Percentiles rank a stretch among this genome's conserved stretches.
Evolutionary conservation across 2,888 invertebrate species (phyloP).

Genomic region (Mythimna lalbum): DNA sequence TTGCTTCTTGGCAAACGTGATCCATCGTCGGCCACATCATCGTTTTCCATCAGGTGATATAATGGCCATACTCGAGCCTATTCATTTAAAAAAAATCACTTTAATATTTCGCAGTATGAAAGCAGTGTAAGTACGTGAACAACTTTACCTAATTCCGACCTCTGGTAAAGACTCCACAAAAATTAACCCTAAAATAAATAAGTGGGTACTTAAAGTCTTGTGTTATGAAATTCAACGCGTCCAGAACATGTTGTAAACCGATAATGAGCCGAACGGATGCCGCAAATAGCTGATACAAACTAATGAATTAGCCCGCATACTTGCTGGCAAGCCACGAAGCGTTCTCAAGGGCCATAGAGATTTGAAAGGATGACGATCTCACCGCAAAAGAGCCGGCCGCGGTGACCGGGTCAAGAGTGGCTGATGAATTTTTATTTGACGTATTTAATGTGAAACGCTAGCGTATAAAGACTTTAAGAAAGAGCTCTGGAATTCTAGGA

Average conservation of each 20-base stretch:
- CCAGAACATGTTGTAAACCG: constrained; percentile 66
- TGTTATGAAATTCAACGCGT: constrained; percentile 63
- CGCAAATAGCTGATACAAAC: constrained; percentile 77
- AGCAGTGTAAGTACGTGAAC: too few species aligned
- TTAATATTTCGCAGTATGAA: too few species aligned
- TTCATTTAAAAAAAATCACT: too few species aligned
- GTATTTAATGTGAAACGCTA: constrained; percentile 54
- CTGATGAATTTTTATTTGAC: constrained; percentile 68
- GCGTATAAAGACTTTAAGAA: constrained; percentile 26
- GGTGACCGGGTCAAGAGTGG: constrained; percentile 71
- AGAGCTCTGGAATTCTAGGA: constrained; percentile 2
- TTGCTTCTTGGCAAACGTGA: too few species aligned
- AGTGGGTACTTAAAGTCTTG: constrained; percentile 36
- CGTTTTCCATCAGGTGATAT: too few species aligned
- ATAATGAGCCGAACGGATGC: constrained; percentile 73
- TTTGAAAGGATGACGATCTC: constrained; percentile 77
- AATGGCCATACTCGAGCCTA: too few species aligned
- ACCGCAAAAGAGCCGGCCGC: constrained; percentile 71
- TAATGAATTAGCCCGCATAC: constrained; percentile 76
- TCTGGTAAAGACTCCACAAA: constrained; percentile 10
- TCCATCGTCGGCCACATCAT: too few species aligned
- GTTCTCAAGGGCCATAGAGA: constrained; percentile 75
- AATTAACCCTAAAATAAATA: constrained; percentile 47
- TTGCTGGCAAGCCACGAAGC: constrained; percentile 73
- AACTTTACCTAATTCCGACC: too few species aligned